Base-by-base conservation (phyloP, 2,797 vertebrate genomes). In the Esox lucius region DNA sequence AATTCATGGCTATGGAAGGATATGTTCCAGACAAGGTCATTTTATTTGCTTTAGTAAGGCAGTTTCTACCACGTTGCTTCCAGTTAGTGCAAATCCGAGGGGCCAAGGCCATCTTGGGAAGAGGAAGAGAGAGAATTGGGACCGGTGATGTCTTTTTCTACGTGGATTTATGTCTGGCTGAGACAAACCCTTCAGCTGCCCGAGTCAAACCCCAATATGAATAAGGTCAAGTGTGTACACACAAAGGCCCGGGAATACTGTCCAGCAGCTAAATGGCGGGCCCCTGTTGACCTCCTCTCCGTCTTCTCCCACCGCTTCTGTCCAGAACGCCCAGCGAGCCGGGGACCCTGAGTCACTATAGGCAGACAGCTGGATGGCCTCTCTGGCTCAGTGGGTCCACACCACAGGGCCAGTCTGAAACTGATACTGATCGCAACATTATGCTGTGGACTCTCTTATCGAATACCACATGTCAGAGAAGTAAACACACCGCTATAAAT, bases 321-420 rank as follows among this genome's bases (percentile, higher is more conserved):
- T 80, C 70, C 82, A 79, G 89, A 87, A 87, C 87, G 79, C 75
- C 73, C 87, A 84, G 88, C 79, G 84, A 84, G 83, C 49, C 26
- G 78, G 81, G 75, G 75, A 74, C 82, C 70, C 77, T 70, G 75
- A 79, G 86, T 84, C 9, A 46, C 42, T 81, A 70, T 17, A 80
- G 77, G 78, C 73, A 33, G 80, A 78, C 65, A 11, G 2, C 42
- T 46, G 13, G 28, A 33, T 11, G 13, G 13, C 28, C 12, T 6
- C 61, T 28, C 4, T 26, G 15, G 6, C 62, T 65, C 62, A 64
- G 61, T 28, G 15, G 24, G 24, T 16, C 39, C 11, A 24, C 22
- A 33, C 22, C n/a, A 24, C 39, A 26, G 9, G 1, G n/a, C 67
- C 11, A 5, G 39, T 69, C 22, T 16, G 4, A 48, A 24, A 15